These are phyloP conservation scores for Herminia tarsipennalis DNA, from an alignment of 2,888 invertebrate genomes.

Conservation along the genomic window DNA sequence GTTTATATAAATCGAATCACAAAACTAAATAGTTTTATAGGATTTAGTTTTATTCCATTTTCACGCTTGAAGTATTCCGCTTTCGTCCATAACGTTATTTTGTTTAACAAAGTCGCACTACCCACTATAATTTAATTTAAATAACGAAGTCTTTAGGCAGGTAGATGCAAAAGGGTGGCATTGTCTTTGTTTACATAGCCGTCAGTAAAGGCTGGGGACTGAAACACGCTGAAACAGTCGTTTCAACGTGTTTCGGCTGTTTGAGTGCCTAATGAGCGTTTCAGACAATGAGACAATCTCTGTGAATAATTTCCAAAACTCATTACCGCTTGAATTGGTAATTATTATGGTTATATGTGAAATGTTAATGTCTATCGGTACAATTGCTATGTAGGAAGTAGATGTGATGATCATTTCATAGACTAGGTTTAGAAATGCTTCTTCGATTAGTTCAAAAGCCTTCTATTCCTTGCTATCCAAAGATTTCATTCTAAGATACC, in stretches of 20 bases:
- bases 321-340: not conserved
- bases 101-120: not conserved
- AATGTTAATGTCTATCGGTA: too few species aligned
- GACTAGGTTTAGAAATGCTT: too few species aligned
- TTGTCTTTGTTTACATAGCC: constrained; percentile 4
- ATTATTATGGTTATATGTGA: not conserved
- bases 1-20: constrained; percentile 15
- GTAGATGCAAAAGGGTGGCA: constrained; percentile 2
- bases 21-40: constrained; percentile 13
- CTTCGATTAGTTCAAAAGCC: too few species aligned
- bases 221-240: not conserved
- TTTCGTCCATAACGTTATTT: constrained; percentile 1
- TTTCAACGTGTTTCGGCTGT: constrained; percentile 21
- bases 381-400: too few species aligned
- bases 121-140: constrained; percentile 5
- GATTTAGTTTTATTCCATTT: constrained; percentile 2
- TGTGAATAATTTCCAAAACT: constrained; percentile 28
- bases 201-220: not conserved
- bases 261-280: constrained; percentile 34
- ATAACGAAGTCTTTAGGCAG: constrained; percentile 4
- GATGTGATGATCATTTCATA: too few species aligned
- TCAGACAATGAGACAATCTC: constrained; percentile 30
- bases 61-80: not conserved
- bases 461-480: too few species aligned
- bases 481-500: too few species aligned